Conservation (phyloP, 2,797 vertebrate species). For the Adelosebastes latens region DNA sequence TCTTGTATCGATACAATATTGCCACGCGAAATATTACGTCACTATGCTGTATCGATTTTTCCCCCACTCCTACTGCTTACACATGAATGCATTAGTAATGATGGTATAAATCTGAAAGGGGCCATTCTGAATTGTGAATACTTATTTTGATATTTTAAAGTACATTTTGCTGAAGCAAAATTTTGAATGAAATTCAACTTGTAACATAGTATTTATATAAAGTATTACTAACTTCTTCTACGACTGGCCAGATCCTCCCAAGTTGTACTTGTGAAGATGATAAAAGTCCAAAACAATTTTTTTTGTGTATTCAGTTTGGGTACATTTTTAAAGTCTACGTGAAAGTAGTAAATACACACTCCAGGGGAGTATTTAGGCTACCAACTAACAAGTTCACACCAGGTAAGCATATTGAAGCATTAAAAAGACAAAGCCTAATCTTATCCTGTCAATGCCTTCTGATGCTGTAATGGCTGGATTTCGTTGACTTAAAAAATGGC, state of each 20-base stretch:
- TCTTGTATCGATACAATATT: too few relatives aligned
- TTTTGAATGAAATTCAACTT: neutral
- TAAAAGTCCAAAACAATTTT: neutral
- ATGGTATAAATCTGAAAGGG: neutral
- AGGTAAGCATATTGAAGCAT: conserved; percentile 28
- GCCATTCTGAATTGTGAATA: neutral
- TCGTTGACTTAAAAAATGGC: conserved; percentile 25
- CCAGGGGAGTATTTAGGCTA: neutral
- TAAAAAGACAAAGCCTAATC: conserved; percentile 33
- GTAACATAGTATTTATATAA: neutral
- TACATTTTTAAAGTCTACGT: neutral
- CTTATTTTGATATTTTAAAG: neutral
- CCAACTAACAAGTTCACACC: conserved; percentile 15
- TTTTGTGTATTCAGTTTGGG: neutral
- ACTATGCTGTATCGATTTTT: too few relatives aligned
- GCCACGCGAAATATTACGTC: too few relatives aligned
- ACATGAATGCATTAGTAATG: neutral
- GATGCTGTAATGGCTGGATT: conserved; percentile 11
- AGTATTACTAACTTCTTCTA: neutral
- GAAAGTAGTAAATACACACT: neutral
- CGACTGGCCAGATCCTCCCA: neutral
- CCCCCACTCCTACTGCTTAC: too few relatives aligned
- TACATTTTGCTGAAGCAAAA: neutral
- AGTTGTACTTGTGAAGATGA: neutral
- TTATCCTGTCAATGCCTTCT: neutral